Conservation (phyloP, 2,113 vertebrate species). For the Embiotoca jacksoni region DNA sequence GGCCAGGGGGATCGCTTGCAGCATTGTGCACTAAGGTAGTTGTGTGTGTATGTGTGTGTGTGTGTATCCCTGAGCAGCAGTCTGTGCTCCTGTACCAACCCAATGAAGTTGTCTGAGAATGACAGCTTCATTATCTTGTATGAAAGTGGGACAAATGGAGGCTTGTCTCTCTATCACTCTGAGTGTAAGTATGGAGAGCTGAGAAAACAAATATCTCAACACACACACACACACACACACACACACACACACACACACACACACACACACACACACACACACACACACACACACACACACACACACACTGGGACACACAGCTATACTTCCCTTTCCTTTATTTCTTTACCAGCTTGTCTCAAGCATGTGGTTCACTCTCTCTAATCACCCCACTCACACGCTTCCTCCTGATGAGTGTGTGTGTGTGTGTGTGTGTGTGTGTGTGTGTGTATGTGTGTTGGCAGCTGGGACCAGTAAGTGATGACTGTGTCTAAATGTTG, state of each 20-base stretch:
- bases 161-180: constrained; percentile 96
- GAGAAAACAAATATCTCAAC: constrained; percentile 58
- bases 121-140: constrained; percentile 99
- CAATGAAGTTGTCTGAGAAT: constrained; percentile 98
- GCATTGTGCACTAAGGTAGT: constrained; percentile 41
- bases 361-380: constrained; percentile 32
- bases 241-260: constrained; percentile 10
- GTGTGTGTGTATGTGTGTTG: constrained; percentile 89
- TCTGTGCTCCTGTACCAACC: constrained; percentile 88
- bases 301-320: not conserved
- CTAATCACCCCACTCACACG: constrained; percentile 5
- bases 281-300: too few species aligned
- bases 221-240: constrained; percentile 23
- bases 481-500: constrained; percentile 99
- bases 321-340: constrained; percentile 23
- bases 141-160: constrained; percentile 99
- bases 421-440: constrained; percentile 1
- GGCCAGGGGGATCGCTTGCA: constrained; percentile 62
- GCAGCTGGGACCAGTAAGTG: constrained; percentile 93
- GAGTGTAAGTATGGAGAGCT: constrained; percentile 67
- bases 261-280: not conserved
- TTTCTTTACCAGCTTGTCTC: constrained; percentile 14
- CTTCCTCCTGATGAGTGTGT: not conserved
- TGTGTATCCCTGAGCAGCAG: constrained; percentile 61
- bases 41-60: constrained; percentile 47